A percentile compares a stretch with the other conserved stretches of the same genome.
These are phyloP conservation scores for Mirza zaza DNA, from an alignment of 2,113 vertebrate species.

Conservation along the genomic window DNA sequence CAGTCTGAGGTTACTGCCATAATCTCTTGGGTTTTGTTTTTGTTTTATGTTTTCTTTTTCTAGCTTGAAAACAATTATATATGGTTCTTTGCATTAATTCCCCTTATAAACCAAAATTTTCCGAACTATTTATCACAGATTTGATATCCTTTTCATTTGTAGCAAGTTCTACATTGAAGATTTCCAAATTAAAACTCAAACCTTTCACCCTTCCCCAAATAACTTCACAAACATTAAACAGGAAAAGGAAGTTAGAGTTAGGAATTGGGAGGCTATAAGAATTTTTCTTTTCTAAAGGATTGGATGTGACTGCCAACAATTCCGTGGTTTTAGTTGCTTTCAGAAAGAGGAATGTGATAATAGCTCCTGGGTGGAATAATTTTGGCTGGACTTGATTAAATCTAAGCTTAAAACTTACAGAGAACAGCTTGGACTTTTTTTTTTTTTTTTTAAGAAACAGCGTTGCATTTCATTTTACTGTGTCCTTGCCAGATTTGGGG, in stretches of 20 bases:
- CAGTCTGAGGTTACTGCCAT: background rate
- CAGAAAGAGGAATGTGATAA: constrained; percentile 72
- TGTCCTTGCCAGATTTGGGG: constrained; percentile 45
- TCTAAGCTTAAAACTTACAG: constrained; percentile 62
- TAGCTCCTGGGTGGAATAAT: constrained; percentile 71
- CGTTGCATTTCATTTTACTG: constrained; percentile 55
- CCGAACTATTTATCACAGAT: constrained; percentile 3
- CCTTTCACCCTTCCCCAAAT: background rate
- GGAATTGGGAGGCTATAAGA: constrained; percentile 36
- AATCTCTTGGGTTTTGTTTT: constrained; percentile 42
- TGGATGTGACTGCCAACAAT: constrained; percentile 63
- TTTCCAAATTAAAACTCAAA: constrained; percentile 52
- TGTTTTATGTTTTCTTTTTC: constrained; percentile 25
- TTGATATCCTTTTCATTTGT: constrained; percentile 14
- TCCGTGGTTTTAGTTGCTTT: constrained; percentile 64
- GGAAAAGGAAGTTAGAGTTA: constrained; percentile 62
- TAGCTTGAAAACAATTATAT: background rate
- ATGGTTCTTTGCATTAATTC: background rate
- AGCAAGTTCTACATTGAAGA: constrained; percentile 32
- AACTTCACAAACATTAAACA: constrained; percentile 56
- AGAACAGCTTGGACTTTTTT: constrained; percentile 61
- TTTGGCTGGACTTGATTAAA: constrained; percentile 76
- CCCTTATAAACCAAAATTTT: constrained; percentile 3
- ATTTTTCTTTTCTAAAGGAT: constrained; percentile 58
- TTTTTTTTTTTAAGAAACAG: constrained; percentile 37